A percentile compares a stretch with the other conserved stretches of the same genome.
Evolutionary conservation across 1,140 invertebrate genomes (phyloP).

Genomic region (Temnothorax nylanderi): DNA sequence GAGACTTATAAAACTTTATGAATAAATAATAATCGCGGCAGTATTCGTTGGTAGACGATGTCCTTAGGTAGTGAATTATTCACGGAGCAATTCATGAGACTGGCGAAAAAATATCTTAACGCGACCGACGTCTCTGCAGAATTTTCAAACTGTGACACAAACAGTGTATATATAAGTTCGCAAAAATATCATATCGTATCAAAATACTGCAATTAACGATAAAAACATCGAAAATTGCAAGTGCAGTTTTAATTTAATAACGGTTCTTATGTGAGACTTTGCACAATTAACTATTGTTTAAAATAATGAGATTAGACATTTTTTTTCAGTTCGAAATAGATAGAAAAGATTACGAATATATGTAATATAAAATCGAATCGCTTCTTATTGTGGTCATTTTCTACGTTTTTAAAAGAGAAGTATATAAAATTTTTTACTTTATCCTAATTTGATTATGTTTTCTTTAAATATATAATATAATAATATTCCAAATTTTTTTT

Average conservation of each 20-base stretch:
- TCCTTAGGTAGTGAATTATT: constrained; percentile 50
- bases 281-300: neutral
- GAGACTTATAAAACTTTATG: constrained; percentile 60
- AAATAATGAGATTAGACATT: neutral
- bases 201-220: neutral
- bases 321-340: neutral
- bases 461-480: neutral
- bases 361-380: neutral
- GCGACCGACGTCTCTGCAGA: constrained; percentile 1
- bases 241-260: neutral
- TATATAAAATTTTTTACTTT: neutral
- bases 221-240: constrained; percentile 7
- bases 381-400: neutral
- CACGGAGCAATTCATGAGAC: constrained; percentile 46
- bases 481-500: constrained; percentile 13
- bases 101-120: constrained; percentile 45
- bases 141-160: neutral
- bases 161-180: neutral
- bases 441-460: neutral
- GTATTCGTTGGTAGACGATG: constrained; percentile 44
- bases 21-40: constrained; percentile 58
- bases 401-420: neutral
- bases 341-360: neutral
- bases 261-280: neutral
- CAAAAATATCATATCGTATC: neutral